A percentile compares a stretch with the other conserved stretches of the same genome.
Evolutionary conservation across 2,113 vertebrate species (phyloP).

Genomic region (Bufo bufo): DNA sequence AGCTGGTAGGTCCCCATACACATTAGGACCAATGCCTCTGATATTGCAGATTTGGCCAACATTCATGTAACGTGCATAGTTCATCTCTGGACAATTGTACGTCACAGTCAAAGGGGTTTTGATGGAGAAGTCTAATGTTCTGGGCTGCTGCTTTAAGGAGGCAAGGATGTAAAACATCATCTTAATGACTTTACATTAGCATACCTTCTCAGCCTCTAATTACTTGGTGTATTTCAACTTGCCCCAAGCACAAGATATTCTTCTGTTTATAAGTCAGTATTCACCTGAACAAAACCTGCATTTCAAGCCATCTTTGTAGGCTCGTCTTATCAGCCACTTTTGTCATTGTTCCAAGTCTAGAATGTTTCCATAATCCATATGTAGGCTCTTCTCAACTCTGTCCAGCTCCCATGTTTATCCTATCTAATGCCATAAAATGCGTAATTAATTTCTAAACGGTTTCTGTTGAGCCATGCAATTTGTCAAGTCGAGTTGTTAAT

Average conservation of each 20-base stretch:
- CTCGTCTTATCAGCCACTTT: not conserved
- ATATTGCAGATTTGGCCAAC: too few species aligned
- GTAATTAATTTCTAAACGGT: slow-evolving; percentile 86
- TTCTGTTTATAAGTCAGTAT: slow-evolving; percentile 6
- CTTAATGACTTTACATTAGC: not conserved
- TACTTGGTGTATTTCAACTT: not conserved
- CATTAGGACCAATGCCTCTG: too few species aligned
- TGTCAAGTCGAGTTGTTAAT: slow-evolving; percentile 85
- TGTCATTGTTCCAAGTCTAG: slow-evolving; percentile 36
- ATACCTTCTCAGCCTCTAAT: not conserved
- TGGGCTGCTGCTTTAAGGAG: not conserved
- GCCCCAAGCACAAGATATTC: not conserved
- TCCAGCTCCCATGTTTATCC: slow-evolving; percentile 73
- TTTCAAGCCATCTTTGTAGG: not conserved
- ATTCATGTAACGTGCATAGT: too few species aligned
- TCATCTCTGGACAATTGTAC: not conserved
- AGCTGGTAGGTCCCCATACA: too few species aligned
- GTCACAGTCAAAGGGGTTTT: not conserved
- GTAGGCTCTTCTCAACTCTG: slow-evolving; percentile 18
- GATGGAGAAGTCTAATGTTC: not conserved
- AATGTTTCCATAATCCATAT: slow-evolving; percentile 38
- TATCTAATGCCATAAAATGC: slow-evolving; percentile 84
- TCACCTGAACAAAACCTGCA: not conserved
- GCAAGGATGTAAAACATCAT: not conserved
- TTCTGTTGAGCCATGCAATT: slow-evolving; percentile 82